Percentiles rank a stretch among this genome's conserved stretches.
Conservation (phyloP, 2,797 vertebrate species). For the Agapornis canus region DNA sequence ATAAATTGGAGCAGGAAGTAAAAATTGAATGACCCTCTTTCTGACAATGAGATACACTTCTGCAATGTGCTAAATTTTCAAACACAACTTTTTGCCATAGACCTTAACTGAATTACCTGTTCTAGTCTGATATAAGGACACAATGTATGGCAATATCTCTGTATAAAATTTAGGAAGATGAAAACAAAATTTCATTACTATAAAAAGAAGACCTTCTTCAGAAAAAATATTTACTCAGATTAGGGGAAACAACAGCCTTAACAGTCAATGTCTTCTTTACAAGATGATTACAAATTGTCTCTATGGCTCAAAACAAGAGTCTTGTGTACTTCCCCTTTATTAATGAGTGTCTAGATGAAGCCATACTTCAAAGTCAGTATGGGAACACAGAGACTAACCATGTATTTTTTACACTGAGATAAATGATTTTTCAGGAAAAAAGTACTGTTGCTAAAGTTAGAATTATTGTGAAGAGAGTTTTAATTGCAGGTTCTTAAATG, state of each 20-base stretch:
- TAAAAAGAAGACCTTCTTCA: neutral
- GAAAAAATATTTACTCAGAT: neutral
- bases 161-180: neutral
- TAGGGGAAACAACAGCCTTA: neutral
- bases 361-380: neutral
- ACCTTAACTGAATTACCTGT: neutral
- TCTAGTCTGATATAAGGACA: neutral
- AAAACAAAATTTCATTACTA: neutral
- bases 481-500: neutral
- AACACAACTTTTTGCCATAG: neutral
- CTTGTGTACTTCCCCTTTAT: neutral
- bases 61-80: neutral
- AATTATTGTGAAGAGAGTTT: neutral
- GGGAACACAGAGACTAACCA: neutral
- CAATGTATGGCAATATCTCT: accelerated
- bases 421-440: neutral
- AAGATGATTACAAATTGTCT: neutral
- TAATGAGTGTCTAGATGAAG: neutral
- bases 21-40: neutral
- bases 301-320: neutral
- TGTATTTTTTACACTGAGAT: neutral
- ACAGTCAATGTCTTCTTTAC: neutral
- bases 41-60: accelerated
- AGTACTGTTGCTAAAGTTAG: accelerated
- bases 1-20: neutral